phyloP scores from a whole-genome alignment of 2,888 invertebrate genomes.

The Notodonta dromedarius region DNA sequence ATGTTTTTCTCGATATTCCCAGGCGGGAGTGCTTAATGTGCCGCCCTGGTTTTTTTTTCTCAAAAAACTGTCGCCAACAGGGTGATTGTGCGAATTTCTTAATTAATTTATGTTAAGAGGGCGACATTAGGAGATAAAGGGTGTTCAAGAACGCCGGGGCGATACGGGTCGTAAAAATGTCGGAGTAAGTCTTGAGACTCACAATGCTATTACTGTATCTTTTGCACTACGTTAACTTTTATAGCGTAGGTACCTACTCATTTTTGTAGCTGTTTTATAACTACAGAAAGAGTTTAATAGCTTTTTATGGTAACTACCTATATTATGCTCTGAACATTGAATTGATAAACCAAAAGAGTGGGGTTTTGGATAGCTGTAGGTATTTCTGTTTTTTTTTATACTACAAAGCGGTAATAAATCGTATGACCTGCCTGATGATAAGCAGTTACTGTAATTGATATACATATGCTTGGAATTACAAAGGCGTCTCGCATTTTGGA shows the following conservation, averaged over 20 bases:
- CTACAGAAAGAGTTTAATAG: constrained; percentile 47
- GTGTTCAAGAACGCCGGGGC: constrained; percentile 56
- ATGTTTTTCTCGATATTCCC: constrained; percentile 75
- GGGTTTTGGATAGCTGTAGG: too few species aligned
- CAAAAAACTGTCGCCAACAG: constrained; percentile 71
- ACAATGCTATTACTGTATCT: constrained; percentile 57
- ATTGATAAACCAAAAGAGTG: constrained; percentile 13
- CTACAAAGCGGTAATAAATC: too few species aligned
- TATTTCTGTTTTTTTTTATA: too few species aligned
- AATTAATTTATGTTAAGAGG: constrained; percentile 78
- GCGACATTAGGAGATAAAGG: constrained; percentile 58
- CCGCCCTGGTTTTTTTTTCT: constrained; percentile 58
- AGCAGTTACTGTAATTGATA: too few species aligned
- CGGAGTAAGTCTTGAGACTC: constrained; percentile 57
- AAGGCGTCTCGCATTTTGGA: too few species aligned
- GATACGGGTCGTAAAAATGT: constrained; percentile 58
- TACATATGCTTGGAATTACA: too few species aligned
- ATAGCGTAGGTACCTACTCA: constrained; percentile 42
- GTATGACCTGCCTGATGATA: too few species aligned
- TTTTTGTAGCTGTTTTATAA: constrained; percentile 47
- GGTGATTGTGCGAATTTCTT: constrained; percentile 74
- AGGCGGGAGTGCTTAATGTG: constrained; percentile 60
- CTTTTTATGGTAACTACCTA: constrained; percentile 31
- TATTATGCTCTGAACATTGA: constrained; percentile 24
- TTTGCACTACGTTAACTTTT: constrained; percentile 68